Evolutionary conservation across 1,140 invertebrate genomes (phyloP).

Genomic region (Melitaea cinxia): DNA sequence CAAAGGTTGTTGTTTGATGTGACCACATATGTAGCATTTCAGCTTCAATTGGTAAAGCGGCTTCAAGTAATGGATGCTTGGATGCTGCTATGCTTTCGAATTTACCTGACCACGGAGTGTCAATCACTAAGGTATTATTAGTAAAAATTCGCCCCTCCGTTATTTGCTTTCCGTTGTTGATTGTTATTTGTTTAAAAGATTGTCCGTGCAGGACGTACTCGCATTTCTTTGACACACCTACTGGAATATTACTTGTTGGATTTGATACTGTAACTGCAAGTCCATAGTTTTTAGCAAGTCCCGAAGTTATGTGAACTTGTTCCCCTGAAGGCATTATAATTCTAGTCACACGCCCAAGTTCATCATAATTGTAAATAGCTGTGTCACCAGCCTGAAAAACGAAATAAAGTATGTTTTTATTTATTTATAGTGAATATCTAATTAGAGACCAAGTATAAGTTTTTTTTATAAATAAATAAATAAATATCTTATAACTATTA

Average conservation of each 20-base stretch:
- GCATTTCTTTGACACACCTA: slow-evolving; percentile 82
- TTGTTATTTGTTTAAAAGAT: slow-evolving; percentile 82
- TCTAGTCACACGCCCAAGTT: slow-evolving; percentile 90
- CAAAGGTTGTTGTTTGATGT: slow-evolving; percentile 88
- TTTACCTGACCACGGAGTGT: slow-evolving; percentile 86
- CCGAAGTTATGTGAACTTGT: slow-evolving; percentile 89
- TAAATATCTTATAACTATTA: too few relatives aligned
- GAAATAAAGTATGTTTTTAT: not conserved
- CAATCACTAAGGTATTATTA: slow-evolving; percentile 89
- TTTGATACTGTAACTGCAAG: slow-evolving; percentile 87
- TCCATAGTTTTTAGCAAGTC: slow-evolving; percentile 88
- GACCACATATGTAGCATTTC: slow-evolving; percentile 95
- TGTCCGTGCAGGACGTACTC: slow-evolving; percentile 82
- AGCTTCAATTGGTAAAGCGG: slow-evolving; percentile 93
- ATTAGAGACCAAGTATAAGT: not conserved
- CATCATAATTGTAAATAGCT: slow-evolving; percentile 94
- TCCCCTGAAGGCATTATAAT: slow-evolving; percentile 95
- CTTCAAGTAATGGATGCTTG: slow-evolving; percentile 92
- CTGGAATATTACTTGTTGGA: slow-evolving; percentile 74
- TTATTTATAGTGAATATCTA: not conserved
- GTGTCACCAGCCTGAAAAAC: slow-evolving; percentile 89
- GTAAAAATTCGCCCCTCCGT: slow-evolving; percentile 88
- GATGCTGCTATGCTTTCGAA: slow-evolving; percentile 89
- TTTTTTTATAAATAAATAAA: too few relatives aligned
- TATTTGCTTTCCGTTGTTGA: slow-evolving; percentile 84